Evolutionary conservation across 2,113 vertebrate species (phyloP).

Genomic region (Anarrhichthys ocellatus): DNA sequence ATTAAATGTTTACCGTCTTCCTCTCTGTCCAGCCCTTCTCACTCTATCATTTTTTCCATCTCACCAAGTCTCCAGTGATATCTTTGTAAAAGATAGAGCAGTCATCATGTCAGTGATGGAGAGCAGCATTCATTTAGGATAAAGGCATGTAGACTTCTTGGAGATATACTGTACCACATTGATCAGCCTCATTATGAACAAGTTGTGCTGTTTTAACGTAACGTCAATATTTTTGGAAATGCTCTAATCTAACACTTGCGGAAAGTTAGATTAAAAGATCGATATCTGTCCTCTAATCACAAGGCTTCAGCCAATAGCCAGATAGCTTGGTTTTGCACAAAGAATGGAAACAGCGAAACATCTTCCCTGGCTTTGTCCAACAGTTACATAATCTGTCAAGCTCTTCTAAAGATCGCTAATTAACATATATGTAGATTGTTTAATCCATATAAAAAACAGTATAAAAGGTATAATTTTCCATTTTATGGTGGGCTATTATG

Average conservation of each 20-base stretch:
- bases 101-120: conserved; percentile 37
- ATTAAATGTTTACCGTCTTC: conserved; percentile 63
- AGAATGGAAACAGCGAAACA: neutral
- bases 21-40: conserved; percentile 30
- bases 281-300: neutral
- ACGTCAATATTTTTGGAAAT: conserved; percentile 14
- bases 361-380: conserved; percentile 12
- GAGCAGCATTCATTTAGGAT: conserved; percentile 45
- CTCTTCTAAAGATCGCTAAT: conserved; percentile 7
- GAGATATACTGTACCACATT: neutral
- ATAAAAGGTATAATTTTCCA: neutral
- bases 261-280: conserved; percentile 5
- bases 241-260: neutral
- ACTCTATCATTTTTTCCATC: conserved; percentile 53
- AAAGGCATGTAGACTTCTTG: conserved; percentile 40
- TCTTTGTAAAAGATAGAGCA: conserved; percentile 47
- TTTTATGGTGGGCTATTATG: neutral
- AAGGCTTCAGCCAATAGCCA: neutral
- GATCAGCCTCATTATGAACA: conserved; percentile 35
- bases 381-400: neutral
- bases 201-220: conserved; percentile 1
- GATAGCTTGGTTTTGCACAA: neutral
- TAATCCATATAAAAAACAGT: neutral
- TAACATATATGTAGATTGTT: neutral
- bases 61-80: conserved; percentile 49